Evolutionary conservation across 2,888 invertebrate species (phyloP), one percentile per base, ranked within the genome.

Genomic region (Protonemura montana): DNA sequence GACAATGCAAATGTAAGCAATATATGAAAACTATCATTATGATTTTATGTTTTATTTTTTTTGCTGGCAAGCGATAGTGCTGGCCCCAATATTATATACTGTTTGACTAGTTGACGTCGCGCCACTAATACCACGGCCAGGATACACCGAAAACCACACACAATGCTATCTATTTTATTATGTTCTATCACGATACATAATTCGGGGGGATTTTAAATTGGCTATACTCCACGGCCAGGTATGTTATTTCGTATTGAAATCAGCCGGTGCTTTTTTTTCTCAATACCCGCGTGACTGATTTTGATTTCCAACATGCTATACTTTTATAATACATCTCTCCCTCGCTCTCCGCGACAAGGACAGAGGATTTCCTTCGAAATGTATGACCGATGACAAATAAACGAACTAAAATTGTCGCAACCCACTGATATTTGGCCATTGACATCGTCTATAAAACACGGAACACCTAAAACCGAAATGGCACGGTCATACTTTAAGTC

Each of bases 121-220:
- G 13, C 16, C 59, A 7, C 13, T 59, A 59, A 59, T 59, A 21
- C 6, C 59, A 59, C 5, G 5, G 35, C 35, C 35, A 35, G 35
- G 35, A 35, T 35, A 35, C 21, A 59, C 59, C 59, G 13, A 59
- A 59, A 59, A 21, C 59, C 59, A 59, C 59, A n/a, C n/a, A 59
- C 59, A 59, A 59, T 59, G 59, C 59, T 59, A 59, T 59, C 59
- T 59, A 59, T 59, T 59, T 59, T 59, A 59, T 59, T 59, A 59
- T 59, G 59, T 59, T 59, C 21, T 59, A 59, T 59, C 59, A 59
- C 59, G 59, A 59, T 59, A 59, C 16, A 59, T 59, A 59, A 59
- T 59, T 59, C 59, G 59, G 59, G n/a, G n/a, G 59, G 59, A 59
- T 59, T 59, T 59, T 59, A 59, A 59, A 59, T 59, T 59, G 59